Conservation (phyloP, 2,888 invertebrate genomes). For the Argyresthia goedartella region DNA sequence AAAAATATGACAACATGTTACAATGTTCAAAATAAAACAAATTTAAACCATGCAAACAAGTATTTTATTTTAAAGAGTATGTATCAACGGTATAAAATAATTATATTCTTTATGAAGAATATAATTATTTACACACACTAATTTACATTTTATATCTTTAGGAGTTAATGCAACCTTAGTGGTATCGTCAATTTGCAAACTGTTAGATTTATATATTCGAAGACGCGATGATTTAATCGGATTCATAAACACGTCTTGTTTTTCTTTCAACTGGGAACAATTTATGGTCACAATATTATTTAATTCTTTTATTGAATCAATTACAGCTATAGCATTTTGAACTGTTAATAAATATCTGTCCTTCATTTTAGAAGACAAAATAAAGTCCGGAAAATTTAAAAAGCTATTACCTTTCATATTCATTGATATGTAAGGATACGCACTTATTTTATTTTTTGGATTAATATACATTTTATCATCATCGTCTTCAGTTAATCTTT, state of each 20-base stretch:
- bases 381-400: background rate
- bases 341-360: slow-evolving; percentile 9
- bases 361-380: slow-evolving; percentile 6
- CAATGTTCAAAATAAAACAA: too few species aligned
- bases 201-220: background rate
- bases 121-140: background rate
- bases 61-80: too few species aligned
- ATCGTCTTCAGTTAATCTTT: slow-evolving; percentile 3
- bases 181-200: background rate
- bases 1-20: too few species aligned
- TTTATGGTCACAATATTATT: background rate
- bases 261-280: background rate
- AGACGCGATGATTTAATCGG: background rate
- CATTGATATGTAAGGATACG: background rate
- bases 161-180: background rate
- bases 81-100: slow-evolving; percentile 1
- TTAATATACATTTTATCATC: background rate
- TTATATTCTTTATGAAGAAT: too few species aligned
- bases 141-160: slow-evolving; percentile 2
- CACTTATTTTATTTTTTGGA: too few species aligned
- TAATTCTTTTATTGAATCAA: slow-evolving; percentile 1
- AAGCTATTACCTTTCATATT: too few species aligned
- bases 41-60: too few species aligned
- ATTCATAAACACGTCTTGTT: background rate
- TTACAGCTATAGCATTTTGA: too few species aligned